Base-by-base conservation (phyloP, 64 coral and sea anemone genomes). In the Porites australiensis region DNA sequence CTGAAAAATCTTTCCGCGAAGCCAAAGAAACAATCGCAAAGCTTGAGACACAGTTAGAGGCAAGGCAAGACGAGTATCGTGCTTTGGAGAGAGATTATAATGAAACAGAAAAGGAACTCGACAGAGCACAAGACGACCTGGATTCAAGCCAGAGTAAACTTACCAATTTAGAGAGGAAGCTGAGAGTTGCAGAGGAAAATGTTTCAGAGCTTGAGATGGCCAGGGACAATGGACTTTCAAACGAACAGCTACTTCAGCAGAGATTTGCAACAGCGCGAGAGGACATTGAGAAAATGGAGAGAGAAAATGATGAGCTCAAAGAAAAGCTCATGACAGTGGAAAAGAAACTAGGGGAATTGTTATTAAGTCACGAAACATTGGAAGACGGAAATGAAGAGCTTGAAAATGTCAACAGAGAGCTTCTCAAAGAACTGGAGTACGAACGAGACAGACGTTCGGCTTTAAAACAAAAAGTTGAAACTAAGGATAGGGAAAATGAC, bases 191-290 rank as follows among this genome's bases (percentile, higher is more conserved):
- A 1, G 92, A 94, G 79, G 80, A 72, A 45, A 87, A 80, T 49
- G 47, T 96, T 74, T 74, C 77, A 8, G 71, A 86, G 7, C 72
- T 96, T 60, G 92, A 96, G 77, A 74, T 87, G 86, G 87, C 87
- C 6, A 89, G 89, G 15, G 87, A 82, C 23, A 81, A 82, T 69
- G 88, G 87, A 48, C 84, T 88, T 65, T 89, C 78, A 55, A 88
- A 96, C 72, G 91, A 96, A 77, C 86, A 93, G 63, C 44, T 91
- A 16, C 70, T 96, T 55, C 95, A 96, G 49, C 73, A 91, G 80
- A 88, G 90, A 73, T 79, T 93, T 16, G n/a, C 74, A 22, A 88
- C 94, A 12, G 88, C 89, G 53, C 87, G 79, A 12, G 77, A 94
- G 77, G 61, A 52, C 54, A 58, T 97, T 45, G 90, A 90, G 58